phyloP scores from a whole-genome alignment of 2,113 vertebrate genomes.

The Lasiurus cinereus region DNA sequence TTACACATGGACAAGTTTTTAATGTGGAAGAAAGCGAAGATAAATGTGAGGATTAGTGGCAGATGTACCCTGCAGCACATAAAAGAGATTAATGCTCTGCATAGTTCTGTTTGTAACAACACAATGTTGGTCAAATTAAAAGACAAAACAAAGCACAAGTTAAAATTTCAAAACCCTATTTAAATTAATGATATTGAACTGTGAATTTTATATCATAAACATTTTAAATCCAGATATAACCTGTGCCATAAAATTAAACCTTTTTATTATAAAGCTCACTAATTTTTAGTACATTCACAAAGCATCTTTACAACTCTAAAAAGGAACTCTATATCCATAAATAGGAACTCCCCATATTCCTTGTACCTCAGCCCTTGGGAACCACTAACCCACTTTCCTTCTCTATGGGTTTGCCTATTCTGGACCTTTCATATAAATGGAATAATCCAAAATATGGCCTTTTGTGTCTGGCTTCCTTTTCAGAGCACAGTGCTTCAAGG shows the following conservation, averaged over 20 bases:
- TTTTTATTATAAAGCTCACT: slow-evolving; percentile 14
- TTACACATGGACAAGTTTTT: slow-evolving; percentile 37
- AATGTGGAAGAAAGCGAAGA: slow-evolving; percentile 51
- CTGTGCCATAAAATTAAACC: not conserved
- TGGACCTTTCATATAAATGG: not conserved
- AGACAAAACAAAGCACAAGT: not conserved
- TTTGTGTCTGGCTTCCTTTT: not conserved
- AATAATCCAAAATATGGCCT: not conserved
- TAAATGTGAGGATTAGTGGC: slow-evolving; percentile 40
- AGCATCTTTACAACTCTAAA: not conserved
- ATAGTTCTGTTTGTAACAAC: not conserved
- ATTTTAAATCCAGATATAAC: not conserved
- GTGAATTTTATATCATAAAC: not conserved
- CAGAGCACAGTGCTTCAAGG: not conserved
- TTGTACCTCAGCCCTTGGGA: not conserved
- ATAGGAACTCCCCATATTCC: not conserved
- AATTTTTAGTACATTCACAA: not conserved
- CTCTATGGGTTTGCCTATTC: not conserved
- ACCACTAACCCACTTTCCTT: not conserved
- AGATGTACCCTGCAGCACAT: not conserved
- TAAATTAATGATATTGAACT: not conserved
- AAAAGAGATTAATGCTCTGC: not conserved
- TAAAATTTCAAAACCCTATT: not conserved
- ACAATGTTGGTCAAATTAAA: not conserved
- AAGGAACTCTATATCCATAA: not conserved